Percentiles rank a stretch among this genome's conserved stretches.
phyloP scores from a whole-genome alignment of 2,113 vertebrate species.

The Ivindomyrus marchei region DNA sequence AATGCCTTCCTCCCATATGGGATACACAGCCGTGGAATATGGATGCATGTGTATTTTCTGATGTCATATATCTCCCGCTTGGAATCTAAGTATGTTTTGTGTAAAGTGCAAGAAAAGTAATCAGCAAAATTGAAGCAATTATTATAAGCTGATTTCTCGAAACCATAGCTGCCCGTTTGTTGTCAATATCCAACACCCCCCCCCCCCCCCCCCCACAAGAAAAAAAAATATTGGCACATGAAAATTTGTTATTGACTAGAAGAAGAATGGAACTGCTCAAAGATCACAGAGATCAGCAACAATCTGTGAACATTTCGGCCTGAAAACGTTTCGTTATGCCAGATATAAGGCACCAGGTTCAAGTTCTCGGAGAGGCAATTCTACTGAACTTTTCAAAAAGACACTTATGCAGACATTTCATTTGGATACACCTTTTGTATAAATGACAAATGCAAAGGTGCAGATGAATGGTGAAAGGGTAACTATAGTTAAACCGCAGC shows the following conservation, averaged over 20 bases:
- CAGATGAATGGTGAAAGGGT: neutral
- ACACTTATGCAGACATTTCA: neutral
- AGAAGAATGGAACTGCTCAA: neutral
- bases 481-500: neutral
- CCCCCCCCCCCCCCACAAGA: neutral
- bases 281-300: neutral
- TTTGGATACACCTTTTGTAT: neutral
- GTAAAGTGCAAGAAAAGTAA: neutral
- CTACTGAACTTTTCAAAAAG: neutral
- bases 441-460: neutral
- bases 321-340: neutral
- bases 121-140: neutral
- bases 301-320: neutral
- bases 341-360: neutral
- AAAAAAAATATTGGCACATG: neutral
- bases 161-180: neutral
- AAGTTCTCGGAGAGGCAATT: neutral
- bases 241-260: neutral
- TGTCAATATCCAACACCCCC: neutral
- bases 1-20: neutral
- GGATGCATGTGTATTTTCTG: neutral
- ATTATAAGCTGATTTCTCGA: neutral
- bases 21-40: neutral
- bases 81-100: neutral
- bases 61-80: neutral